A percentile compares a stretch with the other conserved stretches of the same genome.
These are phyloP conservation scores for Camponotus pennsylvanicus DNA, from an alignment of 1,140 invertebrate genomes.

Conservation along the genomic window DNA sequence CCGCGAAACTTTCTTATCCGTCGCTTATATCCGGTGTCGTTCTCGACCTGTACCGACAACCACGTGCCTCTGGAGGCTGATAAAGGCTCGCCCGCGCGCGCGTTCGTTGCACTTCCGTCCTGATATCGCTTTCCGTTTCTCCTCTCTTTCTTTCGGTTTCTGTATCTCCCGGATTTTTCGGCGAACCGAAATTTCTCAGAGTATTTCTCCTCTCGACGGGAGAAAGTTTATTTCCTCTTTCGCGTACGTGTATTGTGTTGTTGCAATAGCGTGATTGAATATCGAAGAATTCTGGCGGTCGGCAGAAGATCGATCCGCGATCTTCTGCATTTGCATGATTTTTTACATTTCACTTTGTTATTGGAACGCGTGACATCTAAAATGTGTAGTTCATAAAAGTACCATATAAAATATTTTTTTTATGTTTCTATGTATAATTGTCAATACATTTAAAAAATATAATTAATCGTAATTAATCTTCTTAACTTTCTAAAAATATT, in stretches of 20 bases:
- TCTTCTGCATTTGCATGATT: not conserved
- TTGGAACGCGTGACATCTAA: constrained; percentile 5
- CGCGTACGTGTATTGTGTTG: not conserved
- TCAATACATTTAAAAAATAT: not conserved
- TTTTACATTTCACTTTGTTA: constrained; percentile 11
- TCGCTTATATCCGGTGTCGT: constrained; percentile 83
- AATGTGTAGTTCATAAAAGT: not conserved
- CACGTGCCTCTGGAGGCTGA: constrained; percentile 79
- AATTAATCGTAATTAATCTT: not conserved
- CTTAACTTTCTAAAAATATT: not conserved
- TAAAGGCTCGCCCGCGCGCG: constrained; percentile 74
- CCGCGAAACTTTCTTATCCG: constrained; percentile 83
- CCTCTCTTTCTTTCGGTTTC: constrained; percentile 29
- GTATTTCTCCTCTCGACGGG: not conserved
- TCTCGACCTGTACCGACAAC: constrained; percentile 77
- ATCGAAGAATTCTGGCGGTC: constrained; percentile 26
- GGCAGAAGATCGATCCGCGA: constrained; percentile 10
- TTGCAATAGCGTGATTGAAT: not conserved
- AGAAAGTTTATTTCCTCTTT: constrained; percentile 31
- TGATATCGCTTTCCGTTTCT: constrained; percentile 48
- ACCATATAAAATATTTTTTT: no score
- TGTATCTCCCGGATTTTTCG: constrained; percentile 21
- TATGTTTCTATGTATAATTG: not conserved
- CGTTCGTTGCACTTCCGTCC: constrained; percentile 48
- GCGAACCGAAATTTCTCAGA: constrained; percentile 40